Conservation (phyloP, 2,888 invertebrate genomes). For the Tanaodytes sp. region DNA sequence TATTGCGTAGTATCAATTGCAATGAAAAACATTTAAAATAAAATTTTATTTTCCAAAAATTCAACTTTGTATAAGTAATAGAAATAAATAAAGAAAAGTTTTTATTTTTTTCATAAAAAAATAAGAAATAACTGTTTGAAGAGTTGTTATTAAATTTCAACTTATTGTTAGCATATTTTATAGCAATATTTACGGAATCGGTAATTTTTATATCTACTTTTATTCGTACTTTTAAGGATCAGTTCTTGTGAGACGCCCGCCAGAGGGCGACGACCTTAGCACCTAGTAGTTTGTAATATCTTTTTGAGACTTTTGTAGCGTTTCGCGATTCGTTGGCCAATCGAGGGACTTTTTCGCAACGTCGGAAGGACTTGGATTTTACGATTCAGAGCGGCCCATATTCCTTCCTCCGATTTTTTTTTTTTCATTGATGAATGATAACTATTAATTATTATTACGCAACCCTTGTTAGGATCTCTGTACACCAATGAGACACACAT, state of each 20-base stretch:
- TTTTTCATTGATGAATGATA: constrained; percentile 1
- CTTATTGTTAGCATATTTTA: constrained; percentile 51
- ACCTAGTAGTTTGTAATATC: constrained; percentile 51
- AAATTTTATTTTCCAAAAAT: too few species aligned
- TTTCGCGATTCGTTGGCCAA: constrained; percentile 38
- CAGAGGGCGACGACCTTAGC: constrained; percentile 30
- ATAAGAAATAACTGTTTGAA: too few species aligned
- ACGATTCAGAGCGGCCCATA: constrained; percentile 45
- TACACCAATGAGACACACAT: constrained; percentile 67
- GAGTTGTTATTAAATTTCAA: too few species aligned
- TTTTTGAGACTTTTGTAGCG: constrained; percentile 53
- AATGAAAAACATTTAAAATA: too few species aligned
- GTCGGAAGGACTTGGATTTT: constrained; percentile 20
- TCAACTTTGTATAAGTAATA: too few species aligned
- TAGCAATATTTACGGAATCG: constrained; percentile 54
- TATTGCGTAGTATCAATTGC: too few species aligned
- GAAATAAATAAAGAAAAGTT: too few species aligned
- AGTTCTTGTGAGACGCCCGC: constrained; percentile 37
- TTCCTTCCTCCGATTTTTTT: constrained; percentile 40
- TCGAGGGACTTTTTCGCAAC: constrained; percentile 23
- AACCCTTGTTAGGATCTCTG: constrained; percentile 65
- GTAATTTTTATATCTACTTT: constrained; percentile 55
- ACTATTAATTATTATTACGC: constrained; percentile 16
- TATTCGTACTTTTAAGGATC: constrained; percentile 49
- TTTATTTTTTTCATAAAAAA: too few species aligned